These are phyloP conservation scores for Ichneumoninae sp. DNA, from an alignment of 2,888 invertebrate species.

Conservation along the genomic window DNA sequence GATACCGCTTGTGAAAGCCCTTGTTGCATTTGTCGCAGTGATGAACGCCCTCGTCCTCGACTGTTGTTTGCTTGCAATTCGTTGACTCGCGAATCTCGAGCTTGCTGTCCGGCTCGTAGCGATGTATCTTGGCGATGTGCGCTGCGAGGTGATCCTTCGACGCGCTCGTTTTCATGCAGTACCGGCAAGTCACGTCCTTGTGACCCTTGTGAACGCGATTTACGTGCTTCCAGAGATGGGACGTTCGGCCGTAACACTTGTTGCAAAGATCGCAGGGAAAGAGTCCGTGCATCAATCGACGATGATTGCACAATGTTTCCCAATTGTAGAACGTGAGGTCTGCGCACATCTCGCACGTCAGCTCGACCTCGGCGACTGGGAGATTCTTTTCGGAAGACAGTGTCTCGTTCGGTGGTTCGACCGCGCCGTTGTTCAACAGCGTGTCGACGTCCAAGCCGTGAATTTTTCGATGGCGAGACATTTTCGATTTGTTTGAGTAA, in stretches of 20 bases:
- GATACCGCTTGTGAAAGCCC: constrained; percentile 86
- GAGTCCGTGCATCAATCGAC: constrained; percentile 85
- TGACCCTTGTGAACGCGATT: constrained; percentile 87
- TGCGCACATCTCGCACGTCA: constrained; percentile 80
- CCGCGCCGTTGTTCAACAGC: constrained; percentile 62
- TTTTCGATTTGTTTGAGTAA: constrained; percentile 85
- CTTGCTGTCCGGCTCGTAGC: constrained; percentile 80
- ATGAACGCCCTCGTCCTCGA: constrained; percentile 84
- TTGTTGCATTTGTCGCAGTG: constrained; percentile 86
- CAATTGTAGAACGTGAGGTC: constrained; percentile 83
- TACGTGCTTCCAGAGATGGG: constrained; percentile 88
- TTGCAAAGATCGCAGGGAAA: constrained; percentile 87
- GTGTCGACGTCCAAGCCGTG: constrained; percentile 80
- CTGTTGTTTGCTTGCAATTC: constrained; percentile 81
- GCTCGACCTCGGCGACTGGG: constrained; percentile 67
- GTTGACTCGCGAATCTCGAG: constrained; percentile 78
- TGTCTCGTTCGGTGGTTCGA: constrained; percentile 67
- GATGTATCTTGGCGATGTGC: constrained; percentile 86
- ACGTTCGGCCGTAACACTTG: constrained; percentile 87
- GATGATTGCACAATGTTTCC: constrained; percentile 85
- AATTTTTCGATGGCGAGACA: constrained; percentile 85
- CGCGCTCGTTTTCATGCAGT: constrained; percentile 87
- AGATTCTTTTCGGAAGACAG: constrained; percentile 32
- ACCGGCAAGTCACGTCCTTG: constrained; percentile 86
- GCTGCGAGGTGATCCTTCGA: constrained; percentile 86